These are phyloP conservation scores for Phalera bucephala DNA, from an alignment of 2,888 invertebrate genomes.

Conservation along the genomic window DNA sequence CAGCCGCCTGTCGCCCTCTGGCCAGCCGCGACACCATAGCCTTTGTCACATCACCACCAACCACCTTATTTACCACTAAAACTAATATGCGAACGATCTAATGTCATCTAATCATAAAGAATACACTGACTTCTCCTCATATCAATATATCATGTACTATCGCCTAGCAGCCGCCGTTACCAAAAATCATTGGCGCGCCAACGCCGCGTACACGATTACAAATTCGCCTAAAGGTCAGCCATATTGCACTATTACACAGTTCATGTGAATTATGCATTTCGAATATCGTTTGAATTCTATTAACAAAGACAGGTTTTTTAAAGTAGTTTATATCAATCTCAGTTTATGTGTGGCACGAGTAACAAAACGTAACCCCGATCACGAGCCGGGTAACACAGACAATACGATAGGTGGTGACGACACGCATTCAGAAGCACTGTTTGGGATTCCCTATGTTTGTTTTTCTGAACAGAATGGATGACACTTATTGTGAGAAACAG, in stretches of 20 bases:
- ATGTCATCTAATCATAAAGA: conserved; percentile 5
- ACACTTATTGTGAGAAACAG: too few relatives aligned
- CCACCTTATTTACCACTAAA: conserved; percentile 35
- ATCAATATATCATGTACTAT: background rate
- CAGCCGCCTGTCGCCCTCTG: conserved; percentile 54
- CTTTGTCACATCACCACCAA: conserved; percentile 45
- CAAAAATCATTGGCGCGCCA: too few relatives aligned
- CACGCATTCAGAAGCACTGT: conserved; percentile 4
- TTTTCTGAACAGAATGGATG: too few relatives aligned
- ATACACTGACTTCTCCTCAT: conserved; percentile 1
- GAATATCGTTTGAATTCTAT: conserved; percentile 49
- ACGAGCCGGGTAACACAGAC: conserved; percentile 25
- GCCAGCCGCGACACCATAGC: conserved; percentile 51
- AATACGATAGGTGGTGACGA: conserved; percentile 17
- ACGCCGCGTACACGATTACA: conserved; percentile 16
- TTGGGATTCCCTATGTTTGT: background rate
- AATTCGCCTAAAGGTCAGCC: conserved; percentile 39
- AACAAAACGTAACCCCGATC: conserved; percentile 27
- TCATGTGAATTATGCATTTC: conserved; percentile 52
- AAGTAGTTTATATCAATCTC: conserved; percentile 34
- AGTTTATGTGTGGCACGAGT: conserved; percentile 33
- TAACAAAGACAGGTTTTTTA: conserved; percentile 44
- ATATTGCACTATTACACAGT: conserved; percentile 43
- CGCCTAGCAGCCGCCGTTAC: background rate
- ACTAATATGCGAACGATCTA: conserved; percentile 5